Conservation (phyloP, 1,140 invertebrate genomes). For the Cotesia vestalis region DNA sequence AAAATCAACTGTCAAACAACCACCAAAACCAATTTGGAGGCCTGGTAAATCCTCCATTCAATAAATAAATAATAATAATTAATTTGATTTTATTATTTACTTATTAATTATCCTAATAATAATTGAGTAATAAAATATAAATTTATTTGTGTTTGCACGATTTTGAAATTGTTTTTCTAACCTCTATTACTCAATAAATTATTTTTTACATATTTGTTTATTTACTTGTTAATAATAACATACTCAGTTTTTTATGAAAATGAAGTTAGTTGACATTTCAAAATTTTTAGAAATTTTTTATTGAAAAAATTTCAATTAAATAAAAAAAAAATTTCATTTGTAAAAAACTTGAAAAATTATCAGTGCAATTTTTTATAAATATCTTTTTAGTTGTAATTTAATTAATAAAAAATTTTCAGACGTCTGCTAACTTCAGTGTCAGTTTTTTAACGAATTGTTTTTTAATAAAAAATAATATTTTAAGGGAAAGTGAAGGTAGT, state of each 20-base stretch:
- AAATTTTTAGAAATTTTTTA: too few species aligned
- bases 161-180: too few species aligned
- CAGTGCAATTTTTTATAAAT: too few species aligned
- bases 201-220: conserved; percentile 17
- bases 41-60: conserved; percentile 50
- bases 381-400: too few species aligned
- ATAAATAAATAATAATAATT: conserved; percentile 9
- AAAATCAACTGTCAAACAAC: conserved; percentile 30
- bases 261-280: too few species aligned
- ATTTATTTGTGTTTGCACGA: too few species aligned
- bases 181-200: too few species aligned
- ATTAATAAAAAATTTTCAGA: too few species aligned
- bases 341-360: too few species aligned
- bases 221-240: conserved; percentile 27
- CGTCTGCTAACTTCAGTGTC: background rate
- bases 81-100: conserved; percentile 10
- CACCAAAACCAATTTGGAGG: conserved; percentile 54
- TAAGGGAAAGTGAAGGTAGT: conserved; percentile 72
- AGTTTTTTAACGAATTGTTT: conserved; percentile 9
- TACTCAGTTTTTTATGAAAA: conserved; percentile 3
- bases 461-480: conserved; percentile 41
- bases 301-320: too few species aligned
- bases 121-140: too few species aligned
- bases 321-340: too few species aligned
- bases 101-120: background rate